Evolutionary conservation across 1,140 invertebrate species (phyloP), one percentile per base, ranked within the genome.

Genomic region (Drosophila asahinai): DNA sequence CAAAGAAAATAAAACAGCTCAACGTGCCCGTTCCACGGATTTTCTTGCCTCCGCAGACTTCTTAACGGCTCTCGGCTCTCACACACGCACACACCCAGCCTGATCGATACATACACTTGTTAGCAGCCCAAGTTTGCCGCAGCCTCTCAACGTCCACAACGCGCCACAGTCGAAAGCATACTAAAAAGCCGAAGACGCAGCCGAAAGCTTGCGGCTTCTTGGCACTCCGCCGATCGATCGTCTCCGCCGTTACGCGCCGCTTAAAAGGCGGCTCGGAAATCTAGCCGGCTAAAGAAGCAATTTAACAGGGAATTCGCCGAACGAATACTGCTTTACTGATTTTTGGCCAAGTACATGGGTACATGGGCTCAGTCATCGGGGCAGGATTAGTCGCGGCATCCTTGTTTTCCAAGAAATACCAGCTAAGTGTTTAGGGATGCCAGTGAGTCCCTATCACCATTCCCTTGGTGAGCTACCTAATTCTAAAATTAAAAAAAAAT

Each of bases 21-120:
- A 72, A 84, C 78, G 81, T 84, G 86, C 86, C 84, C 84, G 84
- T 86, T 89, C 89, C 84, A 79, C 78, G 89, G 84, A 90, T 89
- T 89, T 90, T 84, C 77, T 52, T 51, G 61, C 62, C 70, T 60
- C 43, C 62, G 49, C 55, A 71, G 78, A 86, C 84, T 89, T 89
- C 84, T 89, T 89, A 89, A 89, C 84, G 86, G 84, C 84, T 89
- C 89, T 81, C 86, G 77, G 42, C 45, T 59, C 42, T 58, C 45
- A 48, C n/a, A 47, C 59, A 55, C 38, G 27, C 61, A 48, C 65
- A 48, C n/a, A 65, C 49, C 48, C 62, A 63, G 51, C 57, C 36
- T 40, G 47, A 52, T 40, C 48, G 43, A 68, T 80, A 77, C 81
- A 59, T 80, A 86, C 79, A 82, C 42, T 77, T 27, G 40, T 52